These are phyloP conservation scores for Chiroxiphia lanceolata DNA, from an alignment of 2,797 vertebrate genomes.

Conservation along the genomic window DNA sequence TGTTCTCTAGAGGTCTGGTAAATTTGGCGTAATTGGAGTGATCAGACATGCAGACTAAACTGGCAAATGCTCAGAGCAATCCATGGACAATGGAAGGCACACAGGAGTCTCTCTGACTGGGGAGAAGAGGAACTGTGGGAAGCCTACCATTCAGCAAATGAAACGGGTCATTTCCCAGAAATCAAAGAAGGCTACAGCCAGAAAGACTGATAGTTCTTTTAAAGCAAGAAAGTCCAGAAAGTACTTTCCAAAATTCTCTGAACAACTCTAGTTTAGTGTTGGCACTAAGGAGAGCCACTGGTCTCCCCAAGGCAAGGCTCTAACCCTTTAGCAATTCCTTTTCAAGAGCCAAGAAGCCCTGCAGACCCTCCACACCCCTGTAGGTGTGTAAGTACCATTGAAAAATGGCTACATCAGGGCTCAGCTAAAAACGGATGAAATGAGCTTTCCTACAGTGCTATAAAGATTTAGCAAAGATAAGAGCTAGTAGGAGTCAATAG, in stretches of 20 bases:
- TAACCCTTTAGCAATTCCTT: not conserved
- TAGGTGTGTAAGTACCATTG: not conserved
- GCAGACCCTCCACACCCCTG: not conserved
- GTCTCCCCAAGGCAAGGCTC: not conserved
- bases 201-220: not conserved
- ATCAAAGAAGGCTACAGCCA: not conserved
- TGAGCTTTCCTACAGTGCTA: not conserved
- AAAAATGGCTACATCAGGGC: not conserved
- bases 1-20: not conserved
- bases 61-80: not conserved
- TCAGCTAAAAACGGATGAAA: not conserved
- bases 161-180: not conserved
- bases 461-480: not conserved
- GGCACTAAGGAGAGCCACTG: rapidly evolving
- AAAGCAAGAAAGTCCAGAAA: not conserved
- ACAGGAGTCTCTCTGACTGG: not conserved
- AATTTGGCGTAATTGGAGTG: not conserved
- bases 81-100: not conserved
- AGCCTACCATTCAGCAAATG: not conserved
- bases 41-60: not conserved
- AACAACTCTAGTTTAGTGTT: not conserved
- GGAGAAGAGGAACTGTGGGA: not conserved
- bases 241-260: not conserved
- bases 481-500: not conserved
- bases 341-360: not conserved